Base-by-base conservation (phyloP, 2,888 invertebrate genomes). In the Netelia fuscicornis region DNA sequence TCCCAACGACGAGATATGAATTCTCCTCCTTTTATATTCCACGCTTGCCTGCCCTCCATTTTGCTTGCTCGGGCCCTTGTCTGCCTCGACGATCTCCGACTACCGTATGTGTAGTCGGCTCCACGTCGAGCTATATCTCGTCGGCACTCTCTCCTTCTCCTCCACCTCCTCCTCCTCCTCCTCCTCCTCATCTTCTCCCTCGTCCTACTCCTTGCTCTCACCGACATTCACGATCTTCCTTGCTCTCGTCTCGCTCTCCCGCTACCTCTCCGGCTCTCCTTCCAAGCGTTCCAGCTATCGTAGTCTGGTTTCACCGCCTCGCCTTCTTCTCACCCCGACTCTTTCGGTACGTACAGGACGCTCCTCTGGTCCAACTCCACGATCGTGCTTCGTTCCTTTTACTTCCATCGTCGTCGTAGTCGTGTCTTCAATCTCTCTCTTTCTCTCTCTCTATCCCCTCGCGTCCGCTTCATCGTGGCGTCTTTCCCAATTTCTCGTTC, bases 11-110 rank as follows among this genome's bases (percentile, higher is more conserved):
- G 91, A 93, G 92, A 93, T 93, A 93, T 92, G 92, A 93, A 93
- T 93, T 92, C 92, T 90, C 90, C 91, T 91, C 91, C 93, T 93
- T 93, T 92, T 93, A 92, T 93, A 93, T 93, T 93, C 93, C 92
- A 93, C 93, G 93, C 92, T 93, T 91, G 93, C 92, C 93, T 92
- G 92, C 90, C 92, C 92, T 92, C 92, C 92, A 92, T 93, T 93
- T 92, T 91, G 92, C 92, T 92, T 90, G 92, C 91, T 91, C 90
- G 91, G 90, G 90, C 90, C 90, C 92, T 93, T 93, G 93, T 93
- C 93, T 93, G 92, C 90, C 90, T 91, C 89, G 90, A 89, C 92
- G 92, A 93, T 93, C 93, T 91, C 89, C 91, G 93, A 93, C 93
- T 93, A 93, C 93, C 93, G 93, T 93, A 92, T 92, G 93, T 91